Evolutionary conservation across 2,797 vertebrate species (phyloP).

Genomic region (Clarias pachynema): DNA sequence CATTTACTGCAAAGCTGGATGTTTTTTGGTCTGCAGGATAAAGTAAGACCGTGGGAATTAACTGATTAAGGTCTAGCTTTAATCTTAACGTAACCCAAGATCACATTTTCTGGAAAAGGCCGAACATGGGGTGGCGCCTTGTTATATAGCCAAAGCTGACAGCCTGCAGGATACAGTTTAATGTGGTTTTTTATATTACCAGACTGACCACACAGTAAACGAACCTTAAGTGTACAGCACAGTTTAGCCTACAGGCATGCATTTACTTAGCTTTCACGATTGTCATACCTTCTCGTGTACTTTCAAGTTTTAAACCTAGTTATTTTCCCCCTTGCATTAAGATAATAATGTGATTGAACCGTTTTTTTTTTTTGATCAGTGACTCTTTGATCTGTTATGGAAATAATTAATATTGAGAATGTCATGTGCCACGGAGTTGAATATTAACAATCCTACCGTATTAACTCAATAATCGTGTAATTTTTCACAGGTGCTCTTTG

Average conservation of each 20-base stretch:
- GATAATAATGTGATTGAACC: slow-evolving; percentile 9
- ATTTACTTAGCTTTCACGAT: neutral
- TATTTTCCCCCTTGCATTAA: neutral
- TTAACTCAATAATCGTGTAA: neutral
- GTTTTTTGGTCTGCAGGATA: neutral
- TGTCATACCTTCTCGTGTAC: neutral
- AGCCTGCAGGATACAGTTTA: slow-evolving; percentile 26
- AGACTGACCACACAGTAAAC: slow-evolving; percentile 17
- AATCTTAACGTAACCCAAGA: slow-evolving; percentile 22
- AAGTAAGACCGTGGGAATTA: slow-evolving; percentile 6
- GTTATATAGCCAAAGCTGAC: slow-evolving; percentile 28
- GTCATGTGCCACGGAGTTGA: neutral
- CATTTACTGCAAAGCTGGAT: neutral
- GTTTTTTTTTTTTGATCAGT: neutral
- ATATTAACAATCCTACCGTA: neutral
- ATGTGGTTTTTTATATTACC: slow-evolving; percentile 29
- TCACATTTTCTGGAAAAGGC: neutral
- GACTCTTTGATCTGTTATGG: slow-evolving; percentile 19
- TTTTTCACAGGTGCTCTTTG: slow-evolving; percentile 6
- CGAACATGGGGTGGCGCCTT: neutral
- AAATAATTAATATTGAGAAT: slow-evolving; percentile 7
- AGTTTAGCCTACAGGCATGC: slow-evolving; percentile 6
- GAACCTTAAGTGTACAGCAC: neutral
- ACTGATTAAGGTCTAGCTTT: slow-evolving; percentile 1
- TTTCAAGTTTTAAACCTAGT: neutral